Conservation (phyloP, 2,888 invertebrate species). For the Taenaris catops region DNA sequence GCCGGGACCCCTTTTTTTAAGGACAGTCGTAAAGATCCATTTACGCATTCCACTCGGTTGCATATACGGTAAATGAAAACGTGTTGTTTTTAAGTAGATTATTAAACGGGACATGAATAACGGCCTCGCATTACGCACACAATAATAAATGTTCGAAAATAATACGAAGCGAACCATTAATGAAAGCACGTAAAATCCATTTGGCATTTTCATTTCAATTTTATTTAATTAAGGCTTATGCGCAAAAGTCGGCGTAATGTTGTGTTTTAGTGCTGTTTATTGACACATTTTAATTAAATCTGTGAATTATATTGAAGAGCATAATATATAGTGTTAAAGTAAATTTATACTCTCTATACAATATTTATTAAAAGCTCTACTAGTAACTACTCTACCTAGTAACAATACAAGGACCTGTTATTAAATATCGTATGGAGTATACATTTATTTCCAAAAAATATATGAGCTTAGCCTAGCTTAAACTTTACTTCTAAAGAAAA, state of each 20-base stretch:
- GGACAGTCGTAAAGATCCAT: too few relatives aligned
- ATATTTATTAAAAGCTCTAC: too few relatives aligned
- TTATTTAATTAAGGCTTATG: constrained; percentile 77
- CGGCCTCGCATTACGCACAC: constrained; percentile 66
- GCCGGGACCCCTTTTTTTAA: too few relatives aligned
- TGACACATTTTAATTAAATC: constrained; percentile 27
- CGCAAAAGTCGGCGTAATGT: constrained; percentile 44
- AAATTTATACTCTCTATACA: constrained; percentile 5
- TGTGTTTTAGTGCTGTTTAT: constrained; percentile 41
- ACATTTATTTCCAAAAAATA: too few relatives aligned
- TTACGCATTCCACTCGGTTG: constrained; percentile 16
- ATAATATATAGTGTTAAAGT: constrained; percentile 8
- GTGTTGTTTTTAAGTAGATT: constrained; percentile 75
- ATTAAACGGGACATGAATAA: constrained; percentile 73
- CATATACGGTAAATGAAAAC: constrained; percentile 54
- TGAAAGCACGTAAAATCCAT: constrained; percentile 78
- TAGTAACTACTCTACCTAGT: too few relatives aligned
- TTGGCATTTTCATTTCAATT: constrained; percentile 76
- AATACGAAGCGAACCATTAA: constrained; percentile 72
- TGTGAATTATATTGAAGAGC: constrained; percentile 17
- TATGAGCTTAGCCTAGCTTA: too few relatives aligned
- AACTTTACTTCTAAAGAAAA: too few relatives aligned
- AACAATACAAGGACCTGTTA: too few relatives aligned
- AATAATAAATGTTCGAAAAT: constrained; percentile 72
- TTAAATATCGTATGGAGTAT: too few relatives aligned